Evolutionary conservation across 2,888 invertebrate species (phyloP).

Genomic region (Scaeva pyrastri): DNA sequence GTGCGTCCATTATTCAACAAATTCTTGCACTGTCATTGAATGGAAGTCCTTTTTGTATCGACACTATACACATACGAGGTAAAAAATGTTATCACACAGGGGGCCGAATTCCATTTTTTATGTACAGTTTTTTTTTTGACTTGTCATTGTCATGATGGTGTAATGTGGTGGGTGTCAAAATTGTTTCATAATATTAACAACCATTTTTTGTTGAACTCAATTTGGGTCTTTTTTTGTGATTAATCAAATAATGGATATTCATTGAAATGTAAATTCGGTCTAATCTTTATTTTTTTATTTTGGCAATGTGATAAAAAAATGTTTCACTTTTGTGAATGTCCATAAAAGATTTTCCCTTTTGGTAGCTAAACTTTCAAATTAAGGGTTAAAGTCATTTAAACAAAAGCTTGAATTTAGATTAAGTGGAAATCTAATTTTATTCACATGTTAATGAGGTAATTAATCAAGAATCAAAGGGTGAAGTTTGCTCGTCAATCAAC

Average conservation of each 20-base stretch:
- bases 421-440: constrained; percentile 32
- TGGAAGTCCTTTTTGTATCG: constrained; percentile 36
- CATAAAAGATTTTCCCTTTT: constrained; percentile 28
- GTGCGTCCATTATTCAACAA: constrained; percentile 64
- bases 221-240: constrained; percentile 34
- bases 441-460: constrained; percentile 72
- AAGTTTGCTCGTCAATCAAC: constrained; percentile 62
- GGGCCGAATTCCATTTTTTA: constrained; percentile 31
- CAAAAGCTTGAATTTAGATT: constrained; percentile 65
- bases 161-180: constrained; percentile 56
- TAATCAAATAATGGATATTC: constrained; percentile 60
- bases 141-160: constrained; percentile 41
- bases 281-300: constrained; percentile 37
- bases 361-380: constrained; percentile 42
- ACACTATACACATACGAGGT: constrained; percentile 11
- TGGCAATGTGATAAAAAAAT: constrained; percentile 11
- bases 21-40: constrained; percentile 52
- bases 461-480: constrained; percentile 61
- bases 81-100: constrained; percentile 32
- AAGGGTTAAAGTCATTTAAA: constrained; percentile 59
- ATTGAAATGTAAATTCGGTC: constrained; percentile 53
- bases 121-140: constrained; percentile 6
- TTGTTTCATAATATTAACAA: constrained; percentile 27
- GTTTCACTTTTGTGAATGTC: not conserved
- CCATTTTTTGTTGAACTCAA: constrained; percentile 2